A percentile compares a stretch with the other conserved stretches of the same genome.
Conservation (phyloP, 2,888 invertebrate genomes). For the Drosophila quinaria region DNA sequence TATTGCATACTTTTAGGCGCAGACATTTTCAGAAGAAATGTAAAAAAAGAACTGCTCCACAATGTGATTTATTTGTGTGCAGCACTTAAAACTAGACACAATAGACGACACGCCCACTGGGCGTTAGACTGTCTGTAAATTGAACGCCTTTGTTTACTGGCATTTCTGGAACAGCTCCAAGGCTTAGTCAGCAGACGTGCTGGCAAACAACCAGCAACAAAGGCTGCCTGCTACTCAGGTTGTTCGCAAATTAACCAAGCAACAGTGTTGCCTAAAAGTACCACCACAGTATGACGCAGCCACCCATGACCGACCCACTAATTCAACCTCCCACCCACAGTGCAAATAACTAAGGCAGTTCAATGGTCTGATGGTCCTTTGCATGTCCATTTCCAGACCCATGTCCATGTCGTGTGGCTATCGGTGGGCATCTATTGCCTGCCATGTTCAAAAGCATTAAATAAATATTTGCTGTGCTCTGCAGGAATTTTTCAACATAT, state of each 20-base stretch:
- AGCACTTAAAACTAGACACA: slow-evolving; percentile 78
- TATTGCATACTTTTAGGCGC: slow-evolving; percentile 65
- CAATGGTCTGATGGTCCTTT: slow-evolving; percentile 39
- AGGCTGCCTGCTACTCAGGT: slow-evolving; percentile 18
- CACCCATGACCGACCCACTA: slow-evolving; percentile 6
- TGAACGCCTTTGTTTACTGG: slow-evolving; percentile 49
- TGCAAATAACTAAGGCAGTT: slow-evolving; percentile 38
- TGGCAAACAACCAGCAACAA: slow-evolving; percentile 49
- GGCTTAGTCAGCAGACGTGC: slow-evolving; percentile 65
- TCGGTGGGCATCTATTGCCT: slow-evolving; percentile 48
- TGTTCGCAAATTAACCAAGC: slow-evolving; percentile 74
- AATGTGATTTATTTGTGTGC: slow-evolving; percentile 74
- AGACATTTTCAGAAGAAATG: slow-evolving; percentile 52
- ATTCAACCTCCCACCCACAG: slow-evolving; percentile 10
- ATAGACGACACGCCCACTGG: slow-evolving; percentile 59
- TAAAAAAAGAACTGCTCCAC: slow-evolving; percentile 37
- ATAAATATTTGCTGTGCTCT: slow-evolving; percentile 79
- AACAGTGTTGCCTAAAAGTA: slow-evolving; percentile 50
- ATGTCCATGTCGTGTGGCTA: slow-evolving; percentile 40
- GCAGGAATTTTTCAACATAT: slow-evolving; percentile 79
- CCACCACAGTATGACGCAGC: slow-evolving; percentile 16
- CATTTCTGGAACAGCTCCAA: slow-evolving; percentile 54
- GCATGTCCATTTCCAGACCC: slow-evolving; percentile 53
- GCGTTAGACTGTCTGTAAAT: slow-evolving; percentile 44
- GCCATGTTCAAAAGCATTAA: slow-evolving; percentile 74